A percentile compares a stretch with the other conserved stretches of the same genome.
Conservation (phyloP, 2,113 vertebrate species). For the Pteronura brasiliensis region DNA sequence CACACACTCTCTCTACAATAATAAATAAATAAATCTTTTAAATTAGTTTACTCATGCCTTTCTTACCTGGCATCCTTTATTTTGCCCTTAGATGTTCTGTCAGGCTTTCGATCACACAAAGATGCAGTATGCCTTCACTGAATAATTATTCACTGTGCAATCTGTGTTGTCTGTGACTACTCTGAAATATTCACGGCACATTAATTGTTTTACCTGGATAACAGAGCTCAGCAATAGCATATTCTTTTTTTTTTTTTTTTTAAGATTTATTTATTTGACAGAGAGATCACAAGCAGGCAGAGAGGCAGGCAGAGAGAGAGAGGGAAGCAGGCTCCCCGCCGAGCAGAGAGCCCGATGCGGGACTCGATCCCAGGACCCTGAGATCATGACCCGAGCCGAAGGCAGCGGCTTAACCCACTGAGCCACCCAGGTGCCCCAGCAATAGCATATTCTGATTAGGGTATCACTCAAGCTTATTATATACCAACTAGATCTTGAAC, state of each 20-base stretch:
- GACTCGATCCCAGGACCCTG: no score
- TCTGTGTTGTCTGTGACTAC: conserved; percentile 29
- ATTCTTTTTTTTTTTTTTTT: no score
- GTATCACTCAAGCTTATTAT: conserved; percentile 47
- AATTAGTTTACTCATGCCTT: not conserved
- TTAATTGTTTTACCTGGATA: conserved; percentile 50
- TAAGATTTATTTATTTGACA: no score
- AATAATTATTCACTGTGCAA: conserved; percentile 52
- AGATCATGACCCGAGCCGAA: no score
- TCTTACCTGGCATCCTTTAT: not conserved
- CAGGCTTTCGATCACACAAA: conserved; percentile 30
- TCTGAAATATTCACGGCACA: conserved; percentile 51
- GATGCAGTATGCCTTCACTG: conserved; percentile 17
- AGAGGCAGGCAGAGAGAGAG: no score
- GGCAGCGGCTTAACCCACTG: no score
- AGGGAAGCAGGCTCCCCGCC: no score
- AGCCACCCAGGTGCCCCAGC: no score
- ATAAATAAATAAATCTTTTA: not conserved
- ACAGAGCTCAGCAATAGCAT: not conserved
- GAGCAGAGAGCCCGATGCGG: no score
- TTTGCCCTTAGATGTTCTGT: not conserved
- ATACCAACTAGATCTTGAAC: not conserved
- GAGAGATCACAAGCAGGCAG: no score
- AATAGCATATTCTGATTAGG: not conserved
- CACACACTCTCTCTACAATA: not conserved